These are phyloP conservation scores for Azorinus chamasolen DNA, from an alignment of 2,888 invertebrate species.

Conservation along the genomic window DNA sequence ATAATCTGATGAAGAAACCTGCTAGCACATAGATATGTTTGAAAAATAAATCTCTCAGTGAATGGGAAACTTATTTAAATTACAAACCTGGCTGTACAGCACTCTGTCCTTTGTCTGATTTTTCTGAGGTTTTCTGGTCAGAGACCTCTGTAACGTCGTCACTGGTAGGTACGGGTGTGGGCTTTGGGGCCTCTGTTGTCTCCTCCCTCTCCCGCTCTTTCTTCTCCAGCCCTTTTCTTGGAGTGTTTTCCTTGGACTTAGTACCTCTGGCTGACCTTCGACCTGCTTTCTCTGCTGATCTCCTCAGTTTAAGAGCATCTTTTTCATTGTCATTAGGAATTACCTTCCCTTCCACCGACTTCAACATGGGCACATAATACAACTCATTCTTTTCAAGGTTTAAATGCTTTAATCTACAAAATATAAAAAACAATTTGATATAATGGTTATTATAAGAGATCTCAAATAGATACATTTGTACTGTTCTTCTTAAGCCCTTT, in stretches of 20 bases:
- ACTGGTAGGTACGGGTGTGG: slow-evolving; percentile 37
- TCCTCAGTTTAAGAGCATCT: slow-evolving; percentile 46
- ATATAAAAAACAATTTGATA: too few relatives aligned
- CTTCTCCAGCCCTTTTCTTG: slow-evolving; percentile 19
- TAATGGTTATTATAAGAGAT: too few relatives aligned
- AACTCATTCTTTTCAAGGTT: slow-evolving; percentile 84
- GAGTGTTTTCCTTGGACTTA: slow-evolving; percentile 42
- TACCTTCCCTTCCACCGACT: slow-evolving; percentile 80
- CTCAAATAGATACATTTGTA: too few relatives aligned
- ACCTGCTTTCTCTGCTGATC: slow-evolving; percentile 63
- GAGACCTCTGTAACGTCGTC: slow-evolving; percentile 37
- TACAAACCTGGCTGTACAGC: slow-evolving; percentile 1
- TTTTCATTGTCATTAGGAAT: slow-evolving; percentile 74
- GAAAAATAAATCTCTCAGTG: too few relatives aligned
- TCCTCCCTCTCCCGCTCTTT: slow-evolving; percentile 33
- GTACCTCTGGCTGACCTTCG: slow-evolving; percentile 56
- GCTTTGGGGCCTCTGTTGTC: slow-evolving; percentile 36
- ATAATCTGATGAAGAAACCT: too few relatives aligned
- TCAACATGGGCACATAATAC: slow-evolving; percentile 83
- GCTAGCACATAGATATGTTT: too few relatives aligned
- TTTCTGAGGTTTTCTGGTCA: slow-evolving; percentile 15
- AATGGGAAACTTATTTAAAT: not conserved
- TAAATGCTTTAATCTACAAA: slow-evolving; percentile 82
- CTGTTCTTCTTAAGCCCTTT: too few relatives aligned
- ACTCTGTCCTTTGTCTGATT: slow-evolving; percentile 5